Evolutionary conservation across 2,888 invertebrate species (phyloP).

Genomic region (Cordilura impudica): DNA sequence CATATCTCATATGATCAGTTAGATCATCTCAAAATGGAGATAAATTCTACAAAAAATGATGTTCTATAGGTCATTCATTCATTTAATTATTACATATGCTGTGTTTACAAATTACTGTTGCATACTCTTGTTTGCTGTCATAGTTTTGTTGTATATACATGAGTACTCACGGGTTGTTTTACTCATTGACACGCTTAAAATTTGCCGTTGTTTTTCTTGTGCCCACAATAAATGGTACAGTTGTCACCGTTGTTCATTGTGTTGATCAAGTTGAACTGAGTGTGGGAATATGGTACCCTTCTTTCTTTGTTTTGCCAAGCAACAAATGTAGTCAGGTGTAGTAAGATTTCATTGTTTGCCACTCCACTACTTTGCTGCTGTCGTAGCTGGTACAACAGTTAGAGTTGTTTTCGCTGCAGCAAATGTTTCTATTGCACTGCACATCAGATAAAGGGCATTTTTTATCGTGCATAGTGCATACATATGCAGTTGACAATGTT

Average conservation of each 20-base stretch:
- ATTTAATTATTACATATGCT: no score
- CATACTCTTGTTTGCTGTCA: constrained; percentile 17
- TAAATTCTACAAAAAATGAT: no score
- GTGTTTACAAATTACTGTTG: background rate
- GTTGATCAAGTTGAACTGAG: constrained; percentile 60
- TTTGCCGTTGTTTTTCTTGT: constrained; percentile 43
- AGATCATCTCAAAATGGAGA: no score
- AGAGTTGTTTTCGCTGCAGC: background rate
- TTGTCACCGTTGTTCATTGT: constrained; percentile 59
- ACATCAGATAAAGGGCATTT: constrained; percentile 40
- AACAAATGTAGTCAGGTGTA: constrained; percentile 64
- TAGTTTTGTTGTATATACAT: constrained; percentile 45
- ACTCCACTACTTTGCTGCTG: constrained; percentile 33
- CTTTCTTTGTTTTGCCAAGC: constrained; percentile 66
- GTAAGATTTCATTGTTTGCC: constrained; percentile 61
- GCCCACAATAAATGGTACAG: constrained; percentile 57
- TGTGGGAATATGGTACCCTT: constrained; percentile 75
- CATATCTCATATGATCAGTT: no score
- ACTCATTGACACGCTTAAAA: constrained; percentile 58
- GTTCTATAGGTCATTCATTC: no score
- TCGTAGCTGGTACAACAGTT: constrained; percentile 25
- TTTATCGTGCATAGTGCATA: no score
- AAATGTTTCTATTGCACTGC: background rate
- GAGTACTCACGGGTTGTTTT: constrained; percentile 50
- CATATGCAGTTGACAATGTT: background rate